phyloP scores from a whole-genome alignment of 2,113 vertebrate species.

The Alexandromys fortis region DNA sequence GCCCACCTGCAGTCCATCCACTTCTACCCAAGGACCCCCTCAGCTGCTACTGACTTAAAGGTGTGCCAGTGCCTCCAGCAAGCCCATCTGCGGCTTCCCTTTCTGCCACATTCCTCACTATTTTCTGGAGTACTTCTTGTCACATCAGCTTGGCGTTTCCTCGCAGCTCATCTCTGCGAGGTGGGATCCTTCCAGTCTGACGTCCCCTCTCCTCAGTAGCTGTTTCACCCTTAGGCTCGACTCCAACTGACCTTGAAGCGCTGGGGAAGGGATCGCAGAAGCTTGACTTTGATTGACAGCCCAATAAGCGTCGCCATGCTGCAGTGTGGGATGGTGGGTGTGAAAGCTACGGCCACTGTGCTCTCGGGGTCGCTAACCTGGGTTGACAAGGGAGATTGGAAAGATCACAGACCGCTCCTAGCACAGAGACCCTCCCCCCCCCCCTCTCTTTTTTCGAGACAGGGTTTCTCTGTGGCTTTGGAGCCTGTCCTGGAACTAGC shows the following conservation, averaged over 20 bases:
- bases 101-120: background rate
- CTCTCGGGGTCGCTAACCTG: constrained; percentile 92
- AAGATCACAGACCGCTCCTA: background rate
- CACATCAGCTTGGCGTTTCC: background rate
- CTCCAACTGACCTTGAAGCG: constrained; percentile 92
- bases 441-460: no score
- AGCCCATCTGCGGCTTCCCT: background rate
- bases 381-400: background rate
- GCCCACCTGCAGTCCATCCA: background rate
- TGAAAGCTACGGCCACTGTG: constrained; percentile 93
- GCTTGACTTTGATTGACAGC: constrained; percentile 97
- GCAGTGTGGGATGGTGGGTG: constrained; percentile 98
- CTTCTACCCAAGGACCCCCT: background rate
- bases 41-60: background rate
- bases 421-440: accelerated
- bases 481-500: no score
- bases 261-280: constrained; percentile 93
- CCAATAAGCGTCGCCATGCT: constrained; percentile 99
- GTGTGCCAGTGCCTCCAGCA: background rate
- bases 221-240: background rate
- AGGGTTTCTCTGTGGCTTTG: no score
- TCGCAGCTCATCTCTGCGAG: background rate
- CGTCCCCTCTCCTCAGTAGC: background rate
- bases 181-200: background rate
- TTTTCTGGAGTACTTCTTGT: background rate